Evolutionary conservation across 2,113 vertebrate species (phyloP).

Genomic region (Gorsachius goisagi): DNA sequence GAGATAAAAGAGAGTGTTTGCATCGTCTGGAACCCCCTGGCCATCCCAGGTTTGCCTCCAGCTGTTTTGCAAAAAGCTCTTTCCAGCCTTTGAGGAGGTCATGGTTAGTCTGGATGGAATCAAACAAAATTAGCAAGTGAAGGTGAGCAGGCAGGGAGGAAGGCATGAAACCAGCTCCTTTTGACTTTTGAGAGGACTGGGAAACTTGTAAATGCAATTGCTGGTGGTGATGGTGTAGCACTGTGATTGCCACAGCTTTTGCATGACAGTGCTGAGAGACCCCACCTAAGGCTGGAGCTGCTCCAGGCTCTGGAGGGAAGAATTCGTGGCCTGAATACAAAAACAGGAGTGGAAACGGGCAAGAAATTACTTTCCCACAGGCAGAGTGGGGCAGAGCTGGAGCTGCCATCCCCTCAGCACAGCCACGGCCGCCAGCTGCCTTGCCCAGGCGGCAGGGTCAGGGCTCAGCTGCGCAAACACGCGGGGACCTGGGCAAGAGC

Average conservation of each 20-base stretch:
- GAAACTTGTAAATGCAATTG: slow-evolving; percentile 31
- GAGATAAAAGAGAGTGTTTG: slow-evolving; percentile 51
- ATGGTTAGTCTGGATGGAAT: slow-evolving; percentile 31
- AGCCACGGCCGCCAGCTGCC: background rate
- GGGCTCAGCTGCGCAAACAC: background rate
- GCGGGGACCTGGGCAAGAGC: background rate
- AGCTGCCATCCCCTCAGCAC: fast-evolving
- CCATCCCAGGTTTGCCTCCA: slow-evolving; percentile 4
- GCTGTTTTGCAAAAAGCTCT: slow-evolving; percentile 31
- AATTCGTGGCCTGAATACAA: slow-evolving; percentile 53
- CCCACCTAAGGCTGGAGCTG: slow-evolving; percentile 52
- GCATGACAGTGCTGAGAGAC: slow-evolving; percentile 24
- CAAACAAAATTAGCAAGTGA: background rate
- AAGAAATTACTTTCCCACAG: slow-evolving; percentile 47
- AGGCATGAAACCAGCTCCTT: slow-evolving; percentile 26
- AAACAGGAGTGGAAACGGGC: slow-evolving; percentile 42
- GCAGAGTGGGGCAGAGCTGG: slow-evolving; percentile 2
- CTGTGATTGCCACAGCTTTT: slow-evolving; percentile 43
- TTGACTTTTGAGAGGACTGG: slow-evolving; percentile 21
- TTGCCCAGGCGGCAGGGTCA: background rate
- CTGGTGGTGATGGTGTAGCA: background rate
- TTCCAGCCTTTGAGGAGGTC: slow-evolving; percentile 54
- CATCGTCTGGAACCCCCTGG: slow-evolving; percentile 32
- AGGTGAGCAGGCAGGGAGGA: background rate
- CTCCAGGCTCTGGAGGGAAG: slow-evolving; percentile 35